A percentile compares a stretch with the other conserved stretches of the same genome.
These are phyloP conservation scores for Archaeoteleia sp. DNA, from an alignment of 2,888 invertebrate genomes.

Conservation along the genomic window DNA sequence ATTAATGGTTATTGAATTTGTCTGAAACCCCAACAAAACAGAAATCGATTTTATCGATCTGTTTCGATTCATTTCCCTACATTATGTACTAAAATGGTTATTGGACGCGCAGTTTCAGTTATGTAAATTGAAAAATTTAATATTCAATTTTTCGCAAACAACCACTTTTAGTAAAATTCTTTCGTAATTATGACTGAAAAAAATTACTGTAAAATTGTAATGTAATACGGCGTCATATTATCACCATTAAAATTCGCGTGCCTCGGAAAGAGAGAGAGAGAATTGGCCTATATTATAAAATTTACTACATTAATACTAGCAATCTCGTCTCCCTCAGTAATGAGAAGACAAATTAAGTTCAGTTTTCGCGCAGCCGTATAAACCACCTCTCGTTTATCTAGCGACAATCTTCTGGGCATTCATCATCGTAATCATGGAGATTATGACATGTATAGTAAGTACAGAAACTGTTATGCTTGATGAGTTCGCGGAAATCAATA, in stretches of 20 bases:
- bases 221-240: conserved; percentile 21
- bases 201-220: conserved; percentile 14
- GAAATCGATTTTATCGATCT: too few relatives aligned
- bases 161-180: too few relatives aligned
- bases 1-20: too few relatives aligned
- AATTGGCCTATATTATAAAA: conserved; percentile 11
- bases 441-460: conserved; percentile 43
- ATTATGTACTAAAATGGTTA: too few relatives aligned
- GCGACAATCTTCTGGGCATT: conserved; percentile 41
- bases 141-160: too few relatives aligned
- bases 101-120: too few relatives aligned
- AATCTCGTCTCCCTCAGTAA: conserved; percentile 25
- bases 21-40: too few relatives aligned
- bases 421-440: conserved; percentile 49
- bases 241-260: conserved; percentile 17
- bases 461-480: conserved; percentile 10
- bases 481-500: conserved; percentile 40
- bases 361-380: conserved; percentile 24
- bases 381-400: conserved; percentile 30
- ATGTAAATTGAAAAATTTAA: too few relatives aligned
- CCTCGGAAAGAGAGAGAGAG: too few relatives aligned
- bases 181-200: conserved; percentile 3
- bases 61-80: too few relatives aligned
- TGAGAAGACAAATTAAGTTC: conserved; percentile 27
- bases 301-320: conserved; percentile 26